phyloP scores from a whole-genome alignment of 2,797 vertebrate genomes.

The Trachurus trachurus region DNA sequence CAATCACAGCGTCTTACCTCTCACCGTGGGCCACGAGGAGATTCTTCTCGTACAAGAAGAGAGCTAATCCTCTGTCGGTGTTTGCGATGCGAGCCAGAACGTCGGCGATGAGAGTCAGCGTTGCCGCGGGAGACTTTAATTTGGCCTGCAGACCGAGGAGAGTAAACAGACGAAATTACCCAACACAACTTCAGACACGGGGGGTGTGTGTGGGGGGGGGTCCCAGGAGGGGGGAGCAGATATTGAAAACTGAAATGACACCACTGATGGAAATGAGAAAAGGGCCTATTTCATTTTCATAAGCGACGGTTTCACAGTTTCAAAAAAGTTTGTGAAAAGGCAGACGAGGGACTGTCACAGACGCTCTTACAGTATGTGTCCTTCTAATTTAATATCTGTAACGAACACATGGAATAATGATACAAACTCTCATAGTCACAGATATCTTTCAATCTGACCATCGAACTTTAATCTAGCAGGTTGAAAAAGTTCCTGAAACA shows the following conservation, averaged over 20 bases:
- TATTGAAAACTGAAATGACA: slow-evolving; percentile 6
- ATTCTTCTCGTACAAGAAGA: slow-evolving; percentile 92
- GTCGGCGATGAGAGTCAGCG: slow-evolving; percentile 91
- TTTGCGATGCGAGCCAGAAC: slow-evolving; percentile 92
- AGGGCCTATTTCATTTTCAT: not conserved
- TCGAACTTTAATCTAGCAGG: not conserved
- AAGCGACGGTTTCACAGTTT: not conserved
- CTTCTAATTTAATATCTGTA: not conserved
- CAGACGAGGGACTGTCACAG: not conserved
- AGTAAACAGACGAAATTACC: slow-evolving; percentile 22
- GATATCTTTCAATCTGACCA: not conserved
- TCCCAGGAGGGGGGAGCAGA: not conserved
- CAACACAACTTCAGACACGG: slow-evolving; percentile 27
- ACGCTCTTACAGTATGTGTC: not conserved
- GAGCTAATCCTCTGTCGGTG: slow-evolving; percentile 89
- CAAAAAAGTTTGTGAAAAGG: slow-evolving; percentile 13
- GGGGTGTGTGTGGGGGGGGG: not conserved
- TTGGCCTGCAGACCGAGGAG: slow-evolving; percentile 75
- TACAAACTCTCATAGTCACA: slow-evolving; percentile 1
- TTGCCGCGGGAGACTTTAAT: slow-evolving; percentile 86
- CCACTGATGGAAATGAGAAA: not conserved
- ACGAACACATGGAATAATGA: not conserved
- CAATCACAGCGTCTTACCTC: slow-evolving; percentile 80
- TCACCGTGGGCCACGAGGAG: slow-evolving; percentile 76
- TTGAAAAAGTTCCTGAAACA: not conserved